A percentile compares a stretch with the other conserved stretches of the same genome.
Conservation (phyloP, 2,888 invertebrate species). For the Rhogogaster chlorosoma region DNA sequence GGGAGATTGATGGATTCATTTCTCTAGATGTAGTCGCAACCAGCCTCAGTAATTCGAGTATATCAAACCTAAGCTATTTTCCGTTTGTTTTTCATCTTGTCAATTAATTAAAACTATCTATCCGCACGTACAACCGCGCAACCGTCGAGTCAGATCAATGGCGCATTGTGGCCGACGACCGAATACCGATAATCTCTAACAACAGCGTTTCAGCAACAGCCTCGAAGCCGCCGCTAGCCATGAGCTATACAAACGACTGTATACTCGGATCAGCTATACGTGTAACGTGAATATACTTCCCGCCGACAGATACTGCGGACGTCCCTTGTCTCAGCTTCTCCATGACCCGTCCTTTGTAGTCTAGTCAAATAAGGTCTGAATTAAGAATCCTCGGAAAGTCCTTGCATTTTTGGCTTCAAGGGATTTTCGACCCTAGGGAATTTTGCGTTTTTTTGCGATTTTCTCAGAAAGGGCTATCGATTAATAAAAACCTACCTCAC, state of each 20-base stretch:
- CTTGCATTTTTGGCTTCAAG: too few species aligned
- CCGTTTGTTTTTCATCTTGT: neutral
- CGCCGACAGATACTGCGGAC: neutral
- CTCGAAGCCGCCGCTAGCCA: slow-evolving; percentile 14
- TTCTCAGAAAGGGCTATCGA: too few species aligned
- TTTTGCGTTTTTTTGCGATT: too few species aligned
- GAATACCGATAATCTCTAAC: slow-evolving; percentile 36
- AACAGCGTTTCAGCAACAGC: slow-evolving; percentile 29
- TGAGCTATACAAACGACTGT: slow-evolving; percentile 23
- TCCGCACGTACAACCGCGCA: neutral
- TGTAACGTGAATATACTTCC: neutral
- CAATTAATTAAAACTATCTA: slow-evolving; percentile 8
- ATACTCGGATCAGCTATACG: neutral
- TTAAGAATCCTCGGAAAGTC: too few species aligned
- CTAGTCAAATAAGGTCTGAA: too few species aligned
- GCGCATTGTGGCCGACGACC: slow-evolving; percentile 12
- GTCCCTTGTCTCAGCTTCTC: slow-evolving; percentile 21
- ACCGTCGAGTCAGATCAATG: slow-evolving; percentile 32
- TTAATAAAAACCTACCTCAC: too few species aligned
- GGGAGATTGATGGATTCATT: slow-evolving; percentile 15
- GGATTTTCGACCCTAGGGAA: too few species aligned
- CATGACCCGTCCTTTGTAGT: neutral
- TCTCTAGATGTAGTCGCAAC: neutral
- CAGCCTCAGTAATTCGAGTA: neutral
- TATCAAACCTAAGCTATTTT: neutral